Base-by-base conservation (phyloP, 2,113 vertebrate species). In the Saccopteryx bilineata region DNA sequence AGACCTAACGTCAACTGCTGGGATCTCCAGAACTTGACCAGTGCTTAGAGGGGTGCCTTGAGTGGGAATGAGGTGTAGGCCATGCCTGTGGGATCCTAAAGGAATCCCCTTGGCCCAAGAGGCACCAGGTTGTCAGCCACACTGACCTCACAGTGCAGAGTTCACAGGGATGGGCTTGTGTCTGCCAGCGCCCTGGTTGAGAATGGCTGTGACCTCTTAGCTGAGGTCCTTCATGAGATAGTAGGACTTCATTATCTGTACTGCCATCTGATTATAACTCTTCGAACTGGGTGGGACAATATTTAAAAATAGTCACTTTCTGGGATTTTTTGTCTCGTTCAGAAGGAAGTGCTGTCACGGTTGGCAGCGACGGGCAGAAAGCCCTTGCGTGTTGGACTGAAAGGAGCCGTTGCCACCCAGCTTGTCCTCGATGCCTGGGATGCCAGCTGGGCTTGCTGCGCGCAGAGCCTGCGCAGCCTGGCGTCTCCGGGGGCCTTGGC, bases 311-410 rank as follows among this genome's bases (percentile, higher is more conserved):
- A 5, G 63, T 83, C 17, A 1, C 78, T 39, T 86, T 5, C 86
- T 39, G 33, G 81, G 76, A 46, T 75, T 72, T 65, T 80, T 60
- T 3, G 0, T 74, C 0, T 7, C 18, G 26, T 71, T 50, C 72
- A 54, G 87, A 85, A 95, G 84, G 93, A 94, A 75, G 33, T 65
- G 10, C 26, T 96, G 19, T 23, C 85, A 24, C 84, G 60, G n/a
- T 63, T 66, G 17, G 72, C 80, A 63, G 85, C 63, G 33, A 1
- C 28, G 63, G 31, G 26, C 14, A 56, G 81, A 78, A 87, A 92
- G 63, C 31, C n/a, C 68, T 60, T 58, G 48, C 7, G 0, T 1
- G 23, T 61, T 72, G 39, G 31, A 4, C 23, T 31, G 39, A 66
- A 61, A 74, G 68, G 72, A 28, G 8, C 9, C 8, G 71, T 23